These are phyloP conservation scores for Linepithema humile DNA, from an alignment of 1,140 invertebrate species.

Conservation along the genomic window DNA sequence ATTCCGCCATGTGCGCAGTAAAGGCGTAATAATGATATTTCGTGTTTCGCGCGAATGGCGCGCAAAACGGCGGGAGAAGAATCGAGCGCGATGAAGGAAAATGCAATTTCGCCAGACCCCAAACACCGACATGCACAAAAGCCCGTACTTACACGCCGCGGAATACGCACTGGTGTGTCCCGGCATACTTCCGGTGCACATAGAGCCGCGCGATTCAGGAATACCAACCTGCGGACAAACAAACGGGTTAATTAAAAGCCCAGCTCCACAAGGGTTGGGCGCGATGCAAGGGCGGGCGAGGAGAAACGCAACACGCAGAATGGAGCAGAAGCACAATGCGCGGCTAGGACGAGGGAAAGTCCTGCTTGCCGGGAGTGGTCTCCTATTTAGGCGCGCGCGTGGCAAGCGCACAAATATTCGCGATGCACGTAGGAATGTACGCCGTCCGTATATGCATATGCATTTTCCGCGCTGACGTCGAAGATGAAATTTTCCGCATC, in stretches of 20 bases:
- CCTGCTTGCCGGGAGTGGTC: not conserved
- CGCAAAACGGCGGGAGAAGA: constrained; percentile 32
- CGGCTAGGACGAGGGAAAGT: not conserved
- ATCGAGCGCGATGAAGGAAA: constrained; percentile 51
- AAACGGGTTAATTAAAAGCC: constrained; percentile 76
- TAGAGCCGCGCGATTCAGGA: constrained; percentile 57
- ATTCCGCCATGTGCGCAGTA: not conserved
- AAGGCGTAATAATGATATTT: not conserved
- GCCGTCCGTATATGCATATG: constrained; percentile 62
- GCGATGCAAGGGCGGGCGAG: no score
- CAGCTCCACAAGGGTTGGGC: constrained; percentile 2
- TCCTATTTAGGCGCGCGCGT: constrained; percentile 25
- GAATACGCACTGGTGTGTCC: not conserved
- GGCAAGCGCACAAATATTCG: constrained; percentile 14
- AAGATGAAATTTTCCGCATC: constrained; percentile 45
- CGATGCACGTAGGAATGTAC: constrained; percentile 11
- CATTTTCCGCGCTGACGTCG: constrained; percentile 37
- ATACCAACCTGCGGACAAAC: constrained; percentile 70
- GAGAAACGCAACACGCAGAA: not conserved
- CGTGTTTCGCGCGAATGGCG: not conserved
- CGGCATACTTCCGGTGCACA: constrained; percentile 33
- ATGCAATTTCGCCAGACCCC: constrained; percentile 60
- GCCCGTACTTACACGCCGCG: constrained; percentile 7
- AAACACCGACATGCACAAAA: not conserved
- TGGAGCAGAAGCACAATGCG: constrained; percentile 29